Evolutionary conservation across 2,113 vertebrate genomes (phyloP).

Genomic region (Ciconia maguari): DNA sequence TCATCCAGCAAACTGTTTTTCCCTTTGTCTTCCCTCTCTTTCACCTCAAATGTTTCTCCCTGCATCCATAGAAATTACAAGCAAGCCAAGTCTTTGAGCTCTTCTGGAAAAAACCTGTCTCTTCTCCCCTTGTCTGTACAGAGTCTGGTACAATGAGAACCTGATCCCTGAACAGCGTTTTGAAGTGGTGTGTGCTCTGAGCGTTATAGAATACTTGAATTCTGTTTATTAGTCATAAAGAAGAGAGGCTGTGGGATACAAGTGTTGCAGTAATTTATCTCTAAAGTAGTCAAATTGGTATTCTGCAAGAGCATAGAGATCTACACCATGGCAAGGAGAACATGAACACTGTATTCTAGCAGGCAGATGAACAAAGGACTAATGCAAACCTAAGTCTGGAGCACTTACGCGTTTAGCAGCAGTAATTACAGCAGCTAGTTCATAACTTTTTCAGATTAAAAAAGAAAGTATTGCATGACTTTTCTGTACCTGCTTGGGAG

Average conservation of each 20-base stretch:
- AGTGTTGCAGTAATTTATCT: background rate
- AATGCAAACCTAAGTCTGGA: background rate
- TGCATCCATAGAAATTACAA: background rate
- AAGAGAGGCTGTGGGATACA: background rate
- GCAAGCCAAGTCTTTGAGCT: background rate
- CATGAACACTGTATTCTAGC: background rate
- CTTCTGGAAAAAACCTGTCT: background rate
- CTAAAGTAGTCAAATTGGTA: background rate
- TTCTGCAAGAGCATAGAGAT: background rate
- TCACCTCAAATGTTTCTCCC: too few species aligned
- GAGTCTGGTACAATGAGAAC: background rate
- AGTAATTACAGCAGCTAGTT: background rate
- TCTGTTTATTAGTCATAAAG: background rate
- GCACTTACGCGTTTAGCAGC: rapidly evolving
- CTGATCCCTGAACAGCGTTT: background rate
- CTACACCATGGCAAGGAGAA: background rate
- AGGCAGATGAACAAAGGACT: background rate
- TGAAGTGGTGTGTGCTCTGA: background rate
- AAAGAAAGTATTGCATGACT: background rate
- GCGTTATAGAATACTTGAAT: background rate
- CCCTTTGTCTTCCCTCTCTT: background rate
- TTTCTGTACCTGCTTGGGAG: background rate
- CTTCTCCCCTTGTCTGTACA: background rate
- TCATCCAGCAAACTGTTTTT: background rate
- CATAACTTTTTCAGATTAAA: background rate